These are phyloP conservation scores for Nerophis ophidion DNA, from an alignment of 2,113 vertebrate species.

Conservation along the genomic window DNA sequence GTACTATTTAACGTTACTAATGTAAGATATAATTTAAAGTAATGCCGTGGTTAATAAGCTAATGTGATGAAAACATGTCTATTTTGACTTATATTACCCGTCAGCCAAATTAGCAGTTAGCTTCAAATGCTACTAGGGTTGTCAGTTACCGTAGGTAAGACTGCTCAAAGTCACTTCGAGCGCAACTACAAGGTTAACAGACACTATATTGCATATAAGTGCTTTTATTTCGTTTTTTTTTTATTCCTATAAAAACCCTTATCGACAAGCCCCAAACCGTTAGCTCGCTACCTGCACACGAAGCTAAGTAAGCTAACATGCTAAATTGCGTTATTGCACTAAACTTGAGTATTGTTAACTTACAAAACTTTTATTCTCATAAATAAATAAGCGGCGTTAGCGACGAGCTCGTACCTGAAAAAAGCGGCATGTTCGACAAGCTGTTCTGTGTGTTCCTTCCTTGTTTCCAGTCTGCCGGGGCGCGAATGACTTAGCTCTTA, in stretches of 20 bases:
- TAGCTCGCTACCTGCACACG: conserved; percentile 43
- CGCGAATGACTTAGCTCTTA: conserved; percentile 50
- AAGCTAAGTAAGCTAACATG: conserved; percentile 48
- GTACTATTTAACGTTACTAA: too few species aligned
- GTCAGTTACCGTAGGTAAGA: background rate
- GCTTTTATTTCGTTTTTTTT: too few species aligned
- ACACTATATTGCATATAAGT: too few species aligned
- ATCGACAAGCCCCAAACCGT: background rate
- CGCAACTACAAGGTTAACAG: too few species aligned
- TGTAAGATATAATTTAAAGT: background rate
- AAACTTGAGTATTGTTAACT: conserved; percentile 36
- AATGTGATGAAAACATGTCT: too few species aligned
- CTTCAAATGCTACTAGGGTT: background rate
- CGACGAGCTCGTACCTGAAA: conserved; percentile 68
- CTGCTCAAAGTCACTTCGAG: background rate
- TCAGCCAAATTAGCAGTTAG: background rate
- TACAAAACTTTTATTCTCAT: background rate
- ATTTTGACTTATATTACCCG: background rate
- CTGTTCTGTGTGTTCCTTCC: conserved; percentile 26
- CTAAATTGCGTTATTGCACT: conserved; percentile 29
- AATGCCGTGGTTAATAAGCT: too few species aligned
- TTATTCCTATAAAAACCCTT: too few species aligned
- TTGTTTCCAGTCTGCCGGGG: conserved; percentile 38
- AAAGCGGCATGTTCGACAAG: conserved; percentile 74
- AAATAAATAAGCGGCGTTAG: background rate